phyloP scores from a whole-genome alignment of 2,797 vertebrate genomes.

The Loris lydekkerianus region DNA sequence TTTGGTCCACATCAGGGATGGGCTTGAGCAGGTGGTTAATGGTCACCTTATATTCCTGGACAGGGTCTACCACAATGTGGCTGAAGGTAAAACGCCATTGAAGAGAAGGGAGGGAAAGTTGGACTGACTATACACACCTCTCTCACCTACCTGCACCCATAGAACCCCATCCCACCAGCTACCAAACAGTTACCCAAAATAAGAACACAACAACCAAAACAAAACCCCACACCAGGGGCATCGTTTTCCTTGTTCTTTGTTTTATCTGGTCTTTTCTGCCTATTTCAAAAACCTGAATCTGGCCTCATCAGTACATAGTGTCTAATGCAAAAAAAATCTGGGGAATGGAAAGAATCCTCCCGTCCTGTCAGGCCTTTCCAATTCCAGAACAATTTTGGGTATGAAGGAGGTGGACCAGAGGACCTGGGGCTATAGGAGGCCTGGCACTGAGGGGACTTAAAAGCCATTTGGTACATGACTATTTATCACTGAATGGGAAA shows the following conservation, averaged over 20 bases:
- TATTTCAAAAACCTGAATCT: neutral
- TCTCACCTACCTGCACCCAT: neutral
- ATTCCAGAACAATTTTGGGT: neutral
- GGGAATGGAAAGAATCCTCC: neutral
- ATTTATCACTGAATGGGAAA: neutral
- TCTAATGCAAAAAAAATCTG: neutral
- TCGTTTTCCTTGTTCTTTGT: neutral
- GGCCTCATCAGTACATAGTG: neutral
- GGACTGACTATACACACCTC: neutral
- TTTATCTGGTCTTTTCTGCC: neutral
- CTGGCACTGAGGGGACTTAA: neutral
- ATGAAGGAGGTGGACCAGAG: no score
- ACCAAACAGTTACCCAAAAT: neutral
- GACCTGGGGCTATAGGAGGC: neutral
- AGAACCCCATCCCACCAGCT: neutral
- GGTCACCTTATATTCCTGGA: constrained; percentile 88
- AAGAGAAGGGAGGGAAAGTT: neutral
- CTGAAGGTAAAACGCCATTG: constrained; percentile 90
- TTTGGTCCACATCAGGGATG: constrained; percentile 84
- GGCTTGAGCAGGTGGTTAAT: constrained; percentile 90
- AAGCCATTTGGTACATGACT: neutral
- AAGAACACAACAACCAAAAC: no score
- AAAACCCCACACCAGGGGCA: no score
- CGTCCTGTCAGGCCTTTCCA: neutral
- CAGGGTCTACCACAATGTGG: constrained; percentile 89